Evolutionary conservation across 2,797 vertebrate genomes (phyloP).

Genomic region (Balearica regulorum): DNA sequence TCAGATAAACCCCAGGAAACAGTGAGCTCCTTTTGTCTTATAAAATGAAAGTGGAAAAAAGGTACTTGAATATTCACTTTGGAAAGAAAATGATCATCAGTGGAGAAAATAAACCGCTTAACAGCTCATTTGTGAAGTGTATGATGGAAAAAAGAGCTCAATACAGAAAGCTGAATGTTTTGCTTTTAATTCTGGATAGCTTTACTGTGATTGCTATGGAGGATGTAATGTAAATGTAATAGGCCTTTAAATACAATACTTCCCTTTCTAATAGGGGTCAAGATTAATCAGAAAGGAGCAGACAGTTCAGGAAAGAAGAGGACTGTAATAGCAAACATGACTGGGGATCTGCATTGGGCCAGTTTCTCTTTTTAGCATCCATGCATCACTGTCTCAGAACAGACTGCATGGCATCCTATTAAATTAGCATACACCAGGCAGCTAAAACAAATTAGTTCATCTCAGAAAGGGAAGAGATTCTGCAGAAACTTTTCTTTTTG

Average conservation of each 20-base stretch:
- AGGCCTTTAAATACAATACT: conserved; percentile 15
- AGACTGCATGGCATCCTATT: conserved; percentile 29
- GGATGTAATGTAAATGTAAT: not conserved
- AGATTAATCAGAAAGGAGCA: conserved; percentile 29
- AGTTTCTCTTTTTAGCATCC: conserved; percentile 44
- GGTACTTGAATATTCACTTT: conserved; percentile 15
- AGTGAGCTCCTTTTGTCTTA: conserved; percentile 24
- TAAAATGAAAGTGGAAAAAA: not conserved
- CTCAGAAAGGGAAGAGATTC: not conserved
- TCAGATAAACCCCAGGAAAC: not conserved
- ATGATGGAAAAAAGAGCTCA: not conserved
- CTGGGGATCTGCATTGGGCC: not conserved
- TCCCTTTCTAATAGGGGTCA: conserved; percentile 3
- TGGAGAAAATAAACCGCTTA: not conserved
- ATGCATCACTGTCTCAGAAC: conserved; percentile 37
- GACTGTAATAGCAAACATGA: not conserved
- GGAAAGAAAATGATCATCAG: not conserved
- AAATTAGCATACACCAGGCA: conserved; percentile 33
- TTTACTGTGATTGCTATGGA: not conserved
- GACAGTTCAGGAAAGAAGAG: conserved; percentile 26
- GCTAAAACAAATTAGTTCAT: conserved; percentile 17
- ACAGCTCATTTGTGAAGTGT: not conserved
- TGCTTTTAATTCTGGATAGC: not conserved
- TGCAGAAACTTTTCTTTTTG: not conserved
- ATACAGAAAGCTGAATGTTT: not conserved